Evolutionary conservation across 2,113 vertebrate genomes (phyloP).

Genomic region (Ailuropoda melanoleuca): DNA sequence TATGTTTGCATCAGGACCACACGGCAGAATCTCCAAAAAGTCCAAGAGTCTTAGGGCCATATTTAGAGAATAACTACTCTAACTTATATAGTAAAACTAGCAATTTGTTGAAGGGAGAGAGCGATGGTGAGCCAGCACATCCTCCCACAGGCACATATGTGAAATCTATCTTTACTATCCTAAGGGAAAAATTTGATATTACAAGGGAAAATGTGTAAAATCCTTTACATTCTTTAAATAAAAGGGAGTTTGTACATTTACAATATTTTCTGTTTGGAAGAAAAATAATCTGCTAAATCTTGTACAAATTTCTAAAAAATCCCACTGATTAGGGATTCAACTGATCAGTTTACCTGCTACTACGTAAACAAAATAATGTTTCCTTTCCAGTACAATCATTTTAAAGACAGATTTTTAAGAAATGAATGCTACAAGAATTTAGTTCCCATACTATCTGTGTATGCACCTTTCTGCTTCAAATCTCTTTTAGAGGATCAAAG

Average conservation of each 20-base stretch:
- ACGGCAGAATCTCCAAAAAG: not conserved
- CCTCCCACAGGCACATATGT: slow-evolving; percentile 12
- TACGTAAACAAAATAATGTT: not conserved
- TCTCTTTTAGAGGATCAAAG: not conserved
- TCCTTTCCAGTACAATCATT: not conserved
- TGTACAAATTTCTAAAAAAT: not conserved
- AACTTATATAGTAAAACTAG: slow-evolving; percentile 12
- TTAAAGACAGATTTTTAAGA: slow-evolving; percentile 24
- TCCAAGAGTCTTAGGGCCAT: not conserved
- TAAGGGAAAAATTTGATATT: not conserved
- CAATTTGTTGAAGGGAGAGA: not conserved
- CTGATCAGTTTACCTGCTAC: not conserved
- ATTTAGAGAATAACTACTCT: not conserved
- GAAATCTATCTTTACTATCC: slow-evolving; percentile 16
- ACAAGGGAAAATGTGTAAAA: slow-evolving; percentile 4
- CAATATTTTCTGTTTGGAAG: not conserved
- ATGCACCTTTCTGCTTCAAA: not conserved
- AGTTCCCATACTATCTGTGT: not conserved
- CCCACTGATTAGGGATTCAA: not conserved
- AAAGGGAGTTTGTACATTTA: not conserved
- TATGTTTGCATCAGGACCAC: not conserved
- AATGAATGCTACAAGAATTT: not conserved
- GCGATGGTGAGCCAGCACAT: not conserved
- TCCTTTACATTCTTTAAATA: slow-evolving; percentile 6
- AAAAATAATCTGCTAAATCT: slow-evolving; percentile 32